Base-by-base conservation (phyloP, 1,140 invertebrate genomes). In the Drosophila murphyi region DNA sequence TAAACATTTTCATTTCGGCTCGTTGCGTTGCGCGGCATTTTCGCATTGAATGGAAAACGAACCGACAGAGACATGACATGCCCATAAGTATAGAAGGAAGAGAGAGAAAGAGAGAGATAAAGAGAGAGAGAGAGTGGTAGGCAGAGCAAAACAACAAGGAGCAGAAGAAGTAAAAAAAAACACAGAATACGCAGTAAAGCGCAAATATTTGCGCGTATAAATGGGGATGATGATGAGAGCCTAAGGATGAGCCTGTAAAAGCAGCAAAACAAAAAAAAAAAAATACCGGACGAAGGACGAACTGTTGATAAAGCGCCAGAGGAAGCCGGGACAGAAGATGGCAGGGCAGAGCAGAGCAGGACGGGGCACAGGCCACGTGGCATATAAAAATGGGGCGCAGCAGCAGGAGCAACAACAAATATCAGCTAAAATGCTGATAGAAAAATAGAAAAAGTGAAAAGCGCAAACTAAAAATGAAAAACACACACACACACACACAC, bases 181-280 rank as follows among this genome's bases (percentile, higher is more conserved):
- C 2, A 47, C 59, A 76, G 80, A 83, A 83, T 74, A 73, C 85
- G 63, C 73, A 77, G 80, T 78, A 89, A 89, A 88, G 80, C 77
- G 83, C 83, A 88, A 89, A 88, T 88, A 88, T 88, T 88, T 87
- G 82, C 83, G 80, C 83, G 83, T 73, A 88, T 87, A 87, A 87
- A 82, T 88, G 82, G 83, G 83, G 82, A 86, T 86, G 82, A 87
- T 82, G 83, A 87, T 76, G 81, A 85, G 35, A 59, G 28, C 41
- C 64, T 60, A 50, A 62, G 56, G 43, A 62, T 61, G 64, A 74
- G 65, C 64, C 45, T 7, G 72, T 52, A 79, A 80, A 80, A 63
- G 32, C 72, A 72, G 41, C 41, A 72, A 12, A 54, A 51, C 32
- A 10, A 57, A 32, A 32, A 20, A 54, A 43, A 45, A 61, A 60